Evolutionary conservation across 2,888 invertebrate genomes (phyloP).

Genomic region (Ecdyonurus torrentis): DNA sequence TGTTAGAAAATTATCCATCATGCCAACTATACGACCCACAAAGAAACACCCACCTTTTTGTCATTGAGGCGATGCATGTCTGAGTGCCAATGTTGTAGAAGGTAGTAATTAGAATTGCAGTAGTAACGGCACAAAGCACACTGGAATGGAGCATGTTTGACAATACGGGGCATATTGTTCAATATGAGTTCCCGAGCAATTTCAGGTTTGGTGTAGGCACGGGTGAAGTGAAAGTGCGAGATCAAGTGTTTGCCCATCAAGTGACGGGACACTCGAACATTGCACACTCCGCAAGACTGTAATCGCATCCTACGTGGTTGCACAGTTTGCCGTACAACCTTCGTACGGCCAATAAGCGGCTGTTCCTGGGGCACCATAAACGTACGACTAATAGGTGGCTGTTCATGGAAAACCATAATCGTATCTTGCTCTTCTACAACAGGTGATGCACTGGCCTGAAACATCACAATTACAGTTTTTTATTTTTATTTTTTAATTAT

Average conservation of each 20-base stretch:
- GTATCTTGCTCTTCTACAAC: too few species aligned
- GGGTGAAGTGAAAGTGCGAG: constrained; percentile 68
- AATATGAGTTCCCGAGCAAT: constrained; percentile 43
- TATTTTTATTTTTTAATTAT: too few species aligned
- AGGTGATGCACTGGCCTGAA: too few species aligned
- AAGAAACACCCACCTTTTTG: constrained; percentile 21
- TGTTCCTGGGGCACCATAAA: too few species aligned
- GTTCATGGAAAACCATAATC: too few species aligned
- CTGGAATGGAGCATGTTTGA: constrained; percentile 69
- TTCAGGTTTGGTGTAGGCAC: constrained; percentile 30
- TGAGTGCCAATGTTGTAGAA: constrained; percentile 58
- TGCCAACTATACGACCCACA: background rate
- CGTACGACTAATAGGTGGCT: too few species aligned
- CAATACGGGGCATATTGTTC: constrained; percentile 58
- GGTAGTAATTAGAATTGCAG: constrained; percentile 54
- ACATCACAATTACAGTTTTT: too few species aligned
- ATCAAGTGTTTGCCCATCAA: constrained; percentile 71
- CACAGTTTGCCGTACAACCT: too few species aligned
- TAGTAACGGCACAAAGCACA: constrained; percentile 74
- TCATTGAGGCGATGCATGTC: constrained; percentile 37
- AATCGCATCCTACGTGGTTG: too few species aligned
- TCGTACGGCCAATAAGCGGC: too few species aligned
- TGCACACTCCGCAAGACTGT: constrained; percentile 63
- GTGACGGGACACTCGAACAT: constrained; percentile 45
- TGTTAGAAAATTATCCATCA: background rate